Percentiles rank a stretch among this genome's conserved stretches.
phyloP scores from a whole-genome alignment of 2,113 vertebrate species.

The Bubo scandiacus region DNA sequence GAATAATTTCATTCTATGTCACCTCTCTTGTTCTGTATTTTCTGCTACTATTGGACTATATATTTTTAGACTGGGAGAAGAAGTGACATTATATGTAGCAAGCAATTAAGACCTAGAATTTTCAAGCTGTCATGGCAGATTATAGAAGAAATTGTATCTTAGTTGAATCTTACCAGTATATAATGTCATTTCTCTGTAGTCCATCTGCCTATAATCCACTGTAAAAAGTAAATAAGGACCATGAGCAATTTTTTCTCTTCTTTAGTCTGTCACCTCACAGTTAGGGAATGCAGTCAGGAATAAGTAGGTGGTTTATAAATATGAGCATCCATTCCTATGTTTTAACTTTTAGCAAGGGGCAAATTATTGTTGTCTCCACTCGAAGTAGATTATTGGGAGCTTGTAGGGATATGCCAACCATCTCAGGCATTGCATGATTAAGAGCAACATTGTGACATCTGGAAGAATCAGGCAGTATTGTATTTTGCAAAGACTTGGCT shows the following conservation, averaged over 20 bases:
- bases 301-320: neutral
- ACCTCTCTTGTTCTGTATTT: neutral
- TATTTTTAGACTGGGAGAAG: neutral
- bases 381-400: neutral
- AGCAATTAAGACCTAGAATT: slow-evolving; percentile 37
- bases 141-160: slow-evolving; percentile 1
- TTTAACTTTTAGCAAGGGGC: neutral
- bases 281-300: neutral
- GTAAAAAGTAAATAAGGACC: neutral
- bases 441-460: neutral
- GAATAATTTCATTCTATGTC: neutral
- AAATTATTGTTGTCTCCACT: neutral
- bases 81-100: slow-evolving; percentile 7
- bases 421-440: neutral
- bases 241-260: neutral
- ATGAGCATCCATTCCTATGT: neutral
- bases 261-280: neutral
- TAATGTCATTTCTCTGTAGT: slow-evolving; percentile 8
- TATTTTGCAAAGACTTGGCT: neutral
- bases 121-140: slow-evolving; percentile 1
- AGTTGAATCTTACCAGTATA: neutral
- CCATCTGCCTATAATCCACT: neutral
- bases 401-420: neutral
- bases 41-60: neutral
- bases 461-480: neutral